Conservation (phyloP, 2,113 vertebrate genomes). For the Notothenia rossii region DNA sequence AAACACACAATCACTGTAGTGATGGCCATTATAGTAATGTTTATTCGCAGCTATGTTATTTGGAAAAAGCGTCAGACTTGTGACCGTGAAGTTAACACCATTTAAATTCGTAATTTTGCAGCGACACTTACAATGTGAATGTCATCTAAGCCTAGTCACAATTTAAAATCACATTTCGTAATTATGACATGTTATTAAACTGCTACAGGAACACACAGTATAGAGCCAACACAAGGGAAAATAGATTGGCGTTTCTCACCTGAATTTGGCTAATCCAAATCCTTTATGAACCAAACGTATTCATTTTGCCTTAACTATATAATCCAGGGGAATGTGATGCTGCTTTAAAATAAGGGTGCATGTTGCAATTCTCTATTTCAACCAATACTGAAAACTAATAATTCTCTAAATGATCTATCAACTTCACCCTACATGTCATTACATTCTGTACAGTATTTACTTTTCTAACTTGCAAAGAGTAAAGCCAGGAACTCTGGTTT, state of each 20-base stretch:
- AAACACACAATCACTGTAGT: neutral
- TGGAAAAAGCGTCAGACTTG: neutral
- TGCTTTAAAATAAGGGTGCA: too few species aligned
- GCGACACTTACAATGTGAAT: neutral
- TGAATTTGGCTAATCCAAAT: too few species aligned
- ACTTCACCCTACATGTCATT: neutral
- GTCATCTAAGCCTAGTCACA: neutral
- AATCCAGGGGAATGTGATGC: too few species aligned
- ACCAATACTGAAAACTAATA: neutral
- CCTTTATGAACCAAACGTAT: too few species aligned
- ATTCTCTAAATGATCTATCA: neutral
- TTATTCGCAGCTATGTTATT: neutral
- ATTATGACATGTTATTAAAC: neutral
- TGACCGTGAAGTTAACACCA: neutral
- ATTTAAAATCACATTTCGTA: neutral
- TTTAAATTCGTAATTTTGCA: neutral
- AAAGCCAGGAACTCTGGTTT: neutral
- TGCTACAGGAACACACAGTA: neutral
- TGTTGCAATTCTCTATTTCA: neutral
- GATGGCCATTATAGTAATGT: slow-evolving; percentile 7
- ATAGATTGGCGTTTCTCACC: too few species aligned
- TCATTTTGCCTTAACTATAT: too few species aligned
- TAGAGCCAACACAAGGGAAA: neutral
- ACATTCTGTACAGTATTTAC: neutral
- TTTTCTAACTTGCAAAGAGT: neutral